Evolutionary conservation across 2,113 vertebrate species (phyloP).

Genomic region (Narcine bancroftii): DNA sequence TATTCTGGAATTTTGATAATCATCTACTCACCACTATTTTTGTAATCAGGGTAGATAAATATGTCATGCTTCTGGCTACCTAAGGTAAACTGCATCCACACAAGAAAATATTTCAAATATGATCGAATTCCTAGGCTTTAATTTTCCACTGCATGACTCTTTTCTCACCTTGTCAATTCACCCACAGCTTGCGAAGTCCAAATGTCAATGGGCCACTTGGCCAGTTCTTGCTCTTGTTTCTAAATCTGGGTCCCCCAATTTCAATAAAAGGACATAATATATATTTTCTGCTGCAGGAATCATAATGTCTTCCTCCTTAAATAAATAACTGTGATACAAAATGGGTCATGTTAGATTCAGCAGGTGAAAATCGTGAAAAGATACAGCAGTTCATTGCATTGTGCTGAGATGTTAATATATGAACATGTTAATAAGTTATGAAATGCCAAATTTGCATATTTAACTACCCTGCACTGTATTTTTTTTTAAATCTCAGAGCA

Average conservation of each 20-base stretch:
- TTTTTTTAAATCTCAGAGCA: slow-evolving; percentile 79
- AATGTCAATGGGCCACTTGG: not conserved
- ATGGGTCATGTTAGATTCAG: not conserved
- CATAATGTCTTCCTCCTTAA: not conserved
- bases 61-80: not conserved
- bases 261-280: not conserved
- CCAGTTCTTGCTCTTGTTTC: no score
- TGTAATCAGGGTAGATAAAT: not conserved
- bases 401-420: slow-evolving; percentile 68
- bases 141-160: not conserved
- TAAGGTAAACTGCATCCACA: not conserved
- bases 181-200: not conserved
- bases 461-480: slow-evolving; percentile 67
- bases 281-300: not conserved
- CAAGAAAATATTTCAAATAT: not conserved
- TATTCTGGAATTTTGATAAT: not conserved
- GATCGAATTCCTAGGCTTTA: not conserved
- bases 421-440: slow-evolving; percentile 79
- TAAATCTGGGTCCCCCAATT: not conserved
- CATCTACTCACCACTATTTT: not conserved
- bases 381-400: slow-evolving; percentile 45
- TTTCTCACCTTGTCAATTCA: not conserved
- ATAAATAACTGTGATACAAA: not conserved
- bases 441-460: slow-evolving; percentile 99
- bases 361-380: not conserved